Base-by-base conservation (phyloP, 1,140 invertebrate species). In the Cheumatopsyche charites region DNA sequence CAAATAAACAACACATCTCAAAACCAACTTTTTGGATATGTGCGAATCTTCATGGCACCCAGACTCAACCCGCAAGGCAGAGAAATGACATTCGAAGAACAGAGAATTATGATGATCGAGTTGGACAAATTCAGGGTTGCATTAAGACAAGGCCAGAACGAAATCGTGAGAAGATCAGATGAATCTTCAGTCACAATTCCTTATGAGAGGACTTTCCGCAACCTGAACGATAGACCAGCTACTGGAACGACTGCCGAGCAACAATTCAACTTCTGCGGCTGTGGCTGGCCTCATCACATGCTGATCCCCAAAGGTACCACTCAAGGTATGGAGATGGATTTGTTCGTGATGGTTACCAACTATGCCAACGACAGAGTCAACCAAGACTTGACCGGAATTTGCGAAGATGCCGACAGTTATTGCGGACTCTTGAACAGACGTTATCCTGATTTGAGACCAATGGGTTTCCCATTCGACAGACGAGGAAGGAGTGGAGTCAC, bases 281-380 rank as follows among this genome's bases (percentile, higher is more conserved):
- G 93, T 79, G 93, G 93, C 55, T 94, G 92, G 92, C 94, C 94
- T 1, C 89, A 94, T 52, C 92, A 95, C 78, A 89, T 95, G 89
- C 84, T 95, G 0, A 79, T 94, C 26, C 90, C 93, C 0, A 91
- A 90, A 80, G 94, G 94, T 17, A 88, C 80, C 1, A 78, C 84
- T 1, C 85, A 87, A 68, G 93, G 93, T 13, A 88, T 88, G 78
- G 80, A 82, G 0, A 89, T 89, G 78, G 87, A 92, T 63, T 78
- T 94, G 1, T 95, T 94, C 79, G 89, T 90, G 41, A 94, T 94
- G 91, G 84, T 94, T 11, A 91, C 92, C 21, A 89, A 94, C 81
- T 92, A 88, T 78, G 83, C 84, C 13, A 85, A 88, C 7, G 92
- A 94, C 76, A 85, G 82, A 79, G 89, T 91, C 12, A 77, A 80